These are phyloP conservation scores for Atractosteus spatula DNA, from an alignment of 2,113 vertebrate species.

Conservation along the genomic window DNA sequence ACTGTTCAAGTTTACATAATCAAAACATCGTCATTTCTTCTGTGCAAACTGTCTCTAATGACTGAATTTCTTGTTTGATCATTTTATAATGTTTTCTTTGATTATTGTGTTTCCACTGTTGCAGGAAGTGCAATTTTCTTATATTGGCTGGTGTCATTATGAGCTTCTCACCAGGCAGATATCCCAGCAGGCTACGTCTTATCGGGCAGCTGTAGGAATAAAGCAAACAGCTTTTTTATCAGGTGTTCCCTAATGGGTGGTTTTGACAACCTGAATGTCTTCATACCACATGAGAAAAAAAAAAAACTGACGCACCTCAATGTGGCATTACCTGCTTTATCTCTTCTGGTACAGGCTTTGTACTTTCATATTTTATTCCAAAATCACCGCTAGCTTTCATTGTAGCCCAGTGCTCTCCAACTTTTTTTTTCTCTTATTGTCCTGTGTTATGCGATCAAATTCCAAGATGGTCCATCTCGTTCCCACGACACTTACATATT, in stretches of 20 bases:
- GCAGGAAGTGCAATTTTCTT: not conserved
- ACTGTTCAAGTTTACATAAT: too few relatives aligned
- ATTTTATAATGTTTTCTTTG: too few relatives aligned
- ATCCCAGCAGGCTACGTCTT: not conserved
- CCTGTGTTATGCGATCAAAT: too few relatives aligned
- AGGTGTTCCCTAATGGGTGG: constrained; percentile 5
- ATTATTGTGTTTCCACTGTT: too few relatives aligned
- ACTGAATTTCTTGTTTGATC: too few relatives aligned
- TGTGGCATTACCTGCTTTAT: not conserved
- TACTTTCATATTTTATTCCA: not conserved
- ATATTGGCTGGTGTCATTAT: not conserved
- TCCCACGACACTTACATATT: too few relatives aligned
- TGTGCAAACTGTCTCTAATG: too few relatives aligned
- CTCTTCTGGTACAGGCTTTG: not conserved
- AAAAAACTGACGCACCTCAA: not conserved
- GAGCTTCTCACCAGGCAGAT: not conserved
- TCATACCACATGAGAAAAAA: not conserved
- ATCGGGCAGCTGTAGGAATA: not conserved
- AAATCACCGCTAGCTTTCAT: too few relatives aligned
- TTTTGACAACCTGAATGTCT: not conserved
- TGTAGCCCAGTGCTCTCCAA: too few relatives aligned
- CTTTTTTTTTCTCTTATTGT: too few relatives aligned
- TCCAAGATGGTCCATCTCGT: too few relatives aligned
- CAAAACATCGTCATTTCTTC: too few relatives aligned
- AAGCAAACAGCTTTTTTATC: not conserved